These are phyloP conservation scores for Trinorchestia longiramus DNA, from an alignment of 1,140 invertebrate genomes.

Conservation along the genomic window DNA sequence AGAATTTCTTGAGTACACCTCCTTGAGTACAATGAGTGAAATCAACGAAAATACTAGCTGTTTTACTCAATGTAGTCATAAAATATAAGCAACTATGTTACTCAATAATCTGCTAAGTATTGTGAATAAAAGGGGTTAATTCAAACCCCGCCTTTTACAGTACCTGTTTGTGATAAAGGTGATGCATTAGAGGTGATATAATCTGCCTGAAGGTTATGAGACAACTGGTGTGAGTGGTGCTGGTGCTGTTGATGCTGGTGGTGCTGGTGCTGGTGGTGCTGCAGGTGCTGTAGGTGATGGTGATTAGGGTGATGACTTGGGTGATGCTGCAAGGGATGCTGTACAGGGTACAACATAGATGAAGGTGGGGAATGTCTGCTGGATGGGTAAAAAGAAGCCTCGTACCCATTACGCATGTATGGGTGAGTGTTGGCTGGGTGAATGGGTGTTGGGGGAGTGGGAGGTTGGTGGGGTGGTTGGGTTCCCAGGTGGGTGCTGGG, in stretches of 20 bases:
- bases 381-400: neutral
- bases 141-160: too few relatives aligned
- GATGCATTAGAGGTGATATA: constrained; percentile 1
- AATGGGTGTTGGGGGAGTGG: constrained; percentile 33
- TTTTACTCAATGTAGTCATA: neutral
- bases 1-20: neutral
- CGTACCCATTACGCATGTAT: constrained; percentile 22
- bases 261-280: constrained; percentile 13
- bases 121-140: too few relatives aligned
- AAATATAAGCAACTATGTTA: too few relatives aligned
- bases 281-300: neutral
- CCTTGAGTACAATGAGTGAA: too few relatives aligned
- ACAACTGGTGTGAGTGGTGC: neutral
- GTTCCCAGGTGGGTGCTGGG: neutral
- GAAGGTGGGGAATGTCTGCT: constrained; percentile 34
- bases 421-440: constrained; percentile 40
- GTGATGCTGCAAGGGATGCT: constrained; percentile 41
- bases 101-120: too few relatives aligned
- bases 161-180: constrained; percentile 31
- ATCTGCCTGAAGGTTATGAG: constrained; percentile 29
- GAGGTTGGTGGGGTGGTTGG: constrained; percentile 36
- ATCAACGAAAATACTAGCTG: neutral
- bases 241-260: constrained; percentile 33
- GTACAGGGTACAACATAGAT: constrained; percentile 20
- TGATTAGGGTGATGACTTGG: constrained; percentile 18